Conservation (phyloP, 2,888 invertebrate genomes). For the Drosophila borborema region DNA sequence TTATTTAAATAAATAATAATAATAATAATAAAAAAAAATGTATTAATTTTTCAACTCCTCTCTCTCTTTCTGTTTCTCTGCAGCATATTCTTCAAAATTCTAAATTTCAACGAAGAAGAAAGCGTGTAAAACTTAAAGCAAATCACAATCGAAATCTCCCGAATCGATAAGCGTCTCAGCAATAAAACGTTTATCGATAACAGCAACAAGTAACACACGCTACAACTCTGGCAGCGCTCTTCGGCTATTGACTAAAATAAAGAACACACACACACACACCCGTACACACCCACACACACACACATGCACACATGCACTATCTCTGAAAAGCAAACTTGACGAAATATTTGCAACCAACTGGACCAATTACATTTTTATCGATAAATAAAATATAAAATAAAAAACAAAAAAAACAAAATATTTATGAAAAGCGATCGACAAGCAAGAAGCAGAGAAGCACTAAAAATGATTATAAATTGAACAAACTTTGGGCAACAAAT, state of each 20-base stretch:
- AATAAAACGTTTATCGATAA: slow-evolving; percentile 45
- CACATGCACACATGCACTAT: slow-evolving; percentile 16
- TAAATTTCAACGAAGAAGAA: slow-evolving; percentile 77
- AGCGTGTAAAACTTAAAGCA: slow-evolving; percentile 74
- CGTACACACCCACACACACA: slow-evolving; percentile 31
- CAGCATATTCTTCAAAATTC: slow-evolving; percentile 80
- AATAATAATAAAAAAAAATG: too few relatives aligned
- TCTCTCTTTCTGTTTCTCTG: neutral
- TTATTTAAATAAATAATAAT: too few relatives aligned
- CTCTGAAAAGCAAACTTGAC: slow-evolving; percentile 47
- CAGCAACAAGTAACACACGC: slow-evolving; percentile 59
- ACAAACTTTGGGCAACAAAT: slow-evolving; percentile 54
- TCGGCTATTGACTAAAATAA: slow-evolving; percentile 56
- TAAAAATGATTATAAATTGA: slow-evolving; percentile 46
- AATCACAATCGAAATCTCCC: slow-evolving; percentile 64
- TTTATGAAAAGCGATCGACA: slow-evolving; percentile 13
- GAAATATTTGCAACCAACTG: slow-evolving; percentile 69
- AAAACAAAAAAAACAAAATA: slow-evolving; percentile 15
- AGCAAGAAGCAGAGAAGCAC: slow-evolving; percentile 11
- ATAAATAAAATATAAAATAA: slow-evolving; percentile 35
- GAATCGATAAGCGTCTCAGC: slow-evolving; percentile 61
- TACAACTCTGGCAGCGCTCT: slow-evolving; percentile 77
- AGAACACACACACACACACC: slow-evolving; percentile 30
- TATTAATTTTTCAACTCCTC: too few relatives aligned
- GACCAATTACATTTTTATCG: slow-evolving; percentile 74